Percentiles rank a stretch among this genome's conserved stretches.
phyloP scores from a whole-genome alignment of 53 echinoderm and acorn worm species.

The Echinarachnius parma region DNA sequence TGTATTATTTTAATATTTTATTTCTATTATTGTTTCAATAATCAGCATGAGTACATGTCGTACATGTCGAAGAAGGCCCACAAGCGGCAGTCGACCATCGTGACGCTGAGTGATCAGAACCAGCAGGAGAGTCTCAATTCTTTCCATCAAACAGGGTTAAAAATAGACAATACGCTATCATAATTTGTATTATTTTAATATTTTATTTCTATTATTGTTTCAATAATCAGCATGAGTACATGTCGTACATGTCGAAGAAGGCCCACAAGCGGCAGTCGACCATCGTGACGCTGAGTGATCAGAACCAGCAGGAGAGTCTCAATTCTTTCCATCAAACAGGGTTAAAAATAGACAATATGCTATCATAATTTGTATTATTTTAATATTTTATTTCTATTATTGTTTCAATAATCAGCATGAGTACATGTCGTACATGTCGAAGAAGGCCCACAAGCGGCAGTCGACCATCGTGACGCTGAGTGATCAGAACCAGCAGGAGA shows the following conservation, averaged over 20 bases:
- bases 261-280: conserved; percentile 98
- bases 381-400: no score
- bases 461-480: conserved; percentile 95
- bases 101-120: conserved; percentile 95
- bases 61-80: conserved; percentile 99
- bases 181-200: no score
- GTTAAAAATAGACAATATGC: no score
- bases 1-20: no score
- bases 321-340: no score
- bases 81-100: conserved; percentile 96
- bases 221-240: conserved; percentile 84
- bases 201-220: no score
- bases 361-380: no score
- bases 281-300: conserved; percentile 93
- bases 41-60: conserved; percentile 98
- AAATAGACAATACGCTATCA: no score
- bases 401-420: conserved; percentile 68
- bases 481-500: conserved; percentile 96
- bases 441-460: conserved; percentile 98
- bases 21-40: no score
- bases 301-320: conserved; percentile 97
- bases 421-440: conserved; percentile 99
- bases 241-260: conserved; percentile 99
- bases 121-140: no score
- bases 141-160: no score